phyloP scores from a whole-genome alignment of 2,888 invertebrate genomes.

The Ophioninae sp. region DNA sequence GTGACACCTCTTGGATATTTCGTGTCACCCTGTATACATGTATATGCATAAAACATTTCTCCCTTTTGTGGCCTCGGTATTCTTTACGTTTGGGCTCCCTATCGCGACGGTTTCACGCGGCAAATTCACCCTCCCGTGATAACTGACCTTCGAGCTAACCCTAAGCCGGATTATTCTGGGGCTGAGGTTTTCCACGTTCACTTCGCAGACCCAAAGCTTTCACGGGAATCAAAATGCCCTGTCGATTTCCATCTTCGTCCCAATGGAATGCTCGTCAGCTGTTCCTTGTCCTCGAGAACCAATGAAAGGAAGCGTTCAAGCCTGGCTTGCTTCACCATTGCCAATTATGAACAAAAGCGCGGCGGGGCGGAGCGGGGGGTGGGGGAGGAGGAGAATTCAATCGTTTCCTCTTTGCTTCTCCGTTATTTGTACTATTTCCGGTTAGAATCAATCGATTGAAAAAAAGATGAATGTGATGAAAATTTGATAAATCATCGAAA shows the following conservation, averaged over 20 bases:
- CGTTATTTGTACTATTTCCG: too few relatives aligned
- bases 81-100: conserved; percentile 13
- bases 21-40: not conserved
- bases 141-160: conserved; percentile 52
- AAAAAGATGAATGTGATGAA: too few relatives aligned
- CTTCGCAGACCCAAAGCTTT: conserved; percentile 11
- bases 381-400: too few relatives aligned
- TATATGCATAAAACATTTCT: conserved; percentile 4
- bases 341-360: conserved; percentile 35
- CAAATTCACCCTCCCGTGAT: conserved; percentile 20
- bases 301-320: conserved; percentile 25
- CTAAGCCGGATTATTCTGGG: conserved; percentile 57
- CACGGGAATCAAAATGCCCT: conserved; percentile 11
- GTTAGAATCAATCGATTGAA: too few relatives aligned
- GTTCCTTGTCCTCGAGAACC: conserved; percentile 30
- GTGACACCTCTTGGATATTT: too few relatives aligned
- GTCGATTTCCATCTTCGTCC: not conserved
- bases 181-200: conserved; percentile 48
- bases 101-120: conserved; percentile 15
- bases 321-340: conserved; percentile 20
- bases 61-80: conserved; percentile 9
- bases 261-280: conserved; percentile 29
- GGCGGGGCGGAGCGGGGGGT: too few relatives aligned
- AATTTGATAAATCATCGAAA: too few relatives aligned
- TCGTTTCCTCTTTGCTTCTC: too few relatives aligned